Percentiles rank a stretch among this genome's conserved stretches.
These are phyloP conservation scores for Acanthacorydalis orientalis DNA, from an alignment of 2,888 invertebrate genomes.

Conservation along the genomic window DNA sequence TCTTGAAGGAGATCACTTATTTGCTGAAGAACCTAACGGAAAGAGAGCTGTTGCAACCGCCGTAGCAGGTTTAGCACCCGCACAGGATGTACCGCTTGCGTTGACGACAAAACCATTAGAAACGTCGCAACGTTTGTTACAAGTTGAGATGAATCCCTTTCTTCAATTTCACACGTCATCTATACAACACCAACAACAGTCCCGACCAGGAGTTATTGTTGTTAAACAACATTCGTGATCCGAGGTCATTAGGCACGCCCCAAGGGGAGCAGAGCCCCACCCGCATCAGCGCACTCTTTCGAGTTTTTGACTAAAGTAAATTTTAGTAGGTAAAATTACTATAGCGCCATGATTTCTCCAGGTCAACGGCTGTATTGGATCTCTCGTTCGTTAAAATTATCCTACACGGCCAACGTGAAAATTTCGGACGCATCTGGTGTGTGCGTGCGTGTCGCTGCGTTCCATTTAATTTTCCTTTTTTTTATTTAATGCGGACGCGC, in stretches of 20 bases:
- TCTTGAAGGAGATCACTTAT: conserved; percentile 88
- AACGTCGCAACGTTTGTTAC: conserved; percentile 26
- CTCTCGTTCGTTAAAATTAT: too few relatives aligned
- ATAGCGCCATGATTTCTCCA: not conserved
- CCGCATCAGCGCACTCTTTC: too few relatives aligned
- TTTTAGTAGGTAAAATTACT: not conserved
- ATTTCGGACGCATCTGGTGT: not conserved
- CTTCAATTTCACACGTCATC: conserved; percentile 37
- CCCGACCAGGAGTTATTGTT: conserved; percentile 80
- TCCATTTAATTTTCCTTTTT: not conserved
- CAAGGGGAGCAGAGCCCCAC: conserved; percentile 5
- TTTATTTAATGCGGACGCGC: not conserved
- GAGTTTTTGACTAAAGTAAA: conserved; percentile 4
- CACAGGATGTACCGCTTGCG: conserved; percentile 39
- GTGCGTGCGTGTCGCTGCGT: not conserved
- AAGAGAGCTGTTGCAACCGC: conserved; percentile 21
- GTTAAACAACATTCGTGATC: conserved; percentile 70
- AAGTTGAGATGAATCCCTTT: conserved; percentile 43
- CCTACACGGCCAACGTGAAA: not conserved
- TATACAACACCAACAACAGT: conserved; percentile 37
- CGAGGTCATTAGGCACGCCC: conserved; percentile 27
- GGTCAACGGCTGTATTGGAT: too few relatives aligned
- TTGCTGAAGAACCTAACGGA: conserved; percentile 51
- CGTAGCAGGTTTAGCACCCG: conserved; percentile 14
- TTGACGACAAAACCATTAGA: conserved; percentile 28